These are phyloP conservation scores for Chrysolina oricalcia DNA, from an alignment of 2,888 invertebrate species.

Conservation along the genomic window DNA sequence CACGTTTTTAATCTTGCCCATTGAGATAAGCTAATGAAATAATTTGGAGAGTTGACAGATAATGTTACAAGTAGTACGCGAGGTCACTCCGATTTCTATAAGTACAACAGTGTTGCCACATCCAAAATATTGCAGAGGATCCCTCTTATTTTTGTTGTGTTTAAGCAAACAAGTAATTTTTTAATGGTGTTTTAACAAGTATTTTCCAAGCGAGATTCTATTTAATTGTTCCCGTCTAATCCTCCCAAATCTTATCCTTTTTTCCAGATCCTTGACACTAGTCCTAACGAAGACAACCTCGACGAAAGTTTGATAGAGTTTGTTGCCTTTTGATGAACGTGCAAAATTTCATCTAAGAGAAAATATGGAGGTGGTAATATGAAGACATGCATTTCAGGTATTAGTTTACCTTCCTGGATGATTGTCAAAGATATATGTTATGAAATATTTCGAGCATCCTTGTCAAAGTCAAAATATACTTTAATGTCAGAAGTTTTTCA, in stretches of 20 bases:
- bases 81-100: too few relatives aligned
- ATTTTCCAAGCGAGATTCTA: not conserved
- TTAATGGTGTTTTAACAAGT: not conserved
- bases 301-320: not conserved
- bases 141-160: too few relatives aligned
- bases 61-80: too few relatives aligned
- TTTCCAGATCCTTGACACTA: slow-evolving; percentile 48
- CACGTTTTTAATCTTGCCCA: too few relatives aligned
- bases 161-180: not conserved
- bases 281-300: slow-evolving; percentile 35
- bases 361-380: not conserved
- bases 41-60: too few relatives aligned
- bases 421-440: not conserved
- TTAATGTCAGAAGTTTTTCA: too few relatives aligned
- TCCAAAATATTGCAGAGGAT: too few relatives aligned
- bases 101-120: too few relatives aligned
- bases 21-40: too few relatives aligned
- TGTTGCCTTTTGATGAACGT: not conserved
- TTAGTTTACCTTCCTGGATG: not conserved
- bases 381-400: not conserved
- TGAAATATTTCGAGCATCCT: too few relatives aligned
- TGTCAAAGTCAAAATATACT: too few relatives aligned
- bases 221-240: not conserved
- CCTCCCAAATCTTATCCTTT: slow-evolving; percentile 34
- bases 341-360: slow-evolving; percentile 23